phyloP scores from a whole-genome alignment of 1,140 invertebrate genomes.

The Drosophila ohnishii region DNA sequence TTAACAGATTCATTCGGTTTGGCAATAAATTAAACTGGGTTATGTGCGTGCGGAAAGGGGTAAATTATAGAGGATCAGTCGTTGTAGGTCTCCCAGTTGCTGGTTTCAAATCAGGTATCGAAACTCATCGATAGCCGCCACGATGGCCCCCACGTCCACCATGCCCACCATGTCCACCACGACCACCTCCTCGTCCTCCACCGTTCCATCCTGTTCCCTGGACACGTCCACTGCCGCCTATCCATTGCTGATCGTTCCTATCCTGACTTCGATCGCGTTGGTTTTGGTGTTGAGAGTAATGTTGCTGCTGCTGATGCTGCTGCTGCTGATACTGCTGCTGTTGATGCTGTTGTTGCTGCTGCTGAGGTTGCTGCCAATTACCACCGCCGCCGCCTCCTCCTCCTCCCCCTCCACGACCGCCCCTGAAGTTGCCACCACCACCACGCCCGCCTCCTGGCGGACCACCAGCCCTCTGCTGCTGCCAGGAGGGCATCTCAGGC shows the following conservation, averaged over 20 bases:
- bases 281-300: conserved; percentile 19
- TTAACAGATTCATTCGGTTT: conserved; percentile 31
- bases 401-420: conserved; percentile 35
- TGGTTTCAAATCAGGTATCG: too few relatives aligned
- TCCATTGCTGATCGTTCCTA: conserved; percentile 60
- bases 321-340: conserved; percentile 35
- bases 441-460: conserved; percentile 54
- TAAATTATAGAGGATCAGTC: conserved; percentile 26
- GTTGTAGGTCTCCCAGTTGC: neutral
- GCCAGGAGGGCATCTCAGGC: conserved; percentile 97
- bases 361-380: conserved; percentile 52
- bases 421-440: conserved; percentile 59
- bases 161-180: conserved; percentile 52
- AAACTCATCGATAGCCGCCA: conserved; percentile 47
- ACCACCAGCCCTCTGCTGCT: conserved; percentile 82
- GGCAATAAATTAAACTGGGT: conserved; percentile 57
- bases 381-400: conserved; percentile 42
- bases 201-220: conserved; percentile 76
- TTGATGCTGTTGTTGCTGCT: conserved; percentile 44
- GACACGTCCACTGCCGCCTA: conserved; percentile 70
- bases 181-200: conserved; percentile 53
- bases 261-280: conserved; percentile 27
- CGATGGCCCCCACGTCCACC: conserved; percentile 51
- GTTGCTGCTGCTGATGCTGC: conserved; percentile 19
- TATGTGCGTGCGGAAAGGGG: conserved; percentile 7